Percentiles rank a stretch among this genome's conserved stretches.
Conservation (phyloP, 1,140 invertebrate species). For the Drosophila orena region DNA sequence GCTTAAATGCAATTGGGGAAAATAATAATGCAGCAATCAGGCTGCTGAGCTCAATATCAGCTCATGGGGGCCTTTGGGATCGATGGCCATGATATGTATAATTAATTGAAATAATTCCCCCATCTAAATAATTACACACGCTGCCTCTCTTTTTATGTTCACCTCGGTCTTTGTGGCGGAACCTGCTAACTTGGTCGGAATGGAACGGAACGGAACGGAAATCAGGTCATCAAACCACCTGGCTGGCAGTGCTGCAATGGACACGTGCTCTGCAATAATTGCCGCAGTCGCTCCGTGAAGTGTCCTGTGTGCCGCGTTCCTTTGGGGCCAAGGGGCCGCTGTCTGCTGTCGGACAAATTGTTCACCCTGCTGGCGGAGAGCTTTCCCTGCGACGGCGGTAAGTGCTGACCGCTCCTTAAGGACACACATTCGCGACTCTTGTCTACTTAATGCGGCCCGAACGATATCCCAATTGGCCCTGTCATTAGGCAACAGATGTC, state of each 20-base stretch:
- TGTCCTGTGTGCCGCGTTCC: slow-evolving; percentile 85
- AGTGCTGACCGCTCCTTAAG: slow-evolving; percentile 35
- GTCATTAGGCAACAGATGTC: slow-evolving; percentile 54
- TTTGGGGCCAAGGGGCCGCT: slow-evolving; percentile 83
- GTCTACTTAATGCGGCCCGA: slow-evolving; percentile 36
- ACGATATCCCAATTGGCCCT: slow-evolving; percentile 60
- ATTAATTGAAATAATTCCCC: slow-evolving; percentile 31
- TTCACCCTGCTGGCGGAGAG: slow-evolving; percentile 84
- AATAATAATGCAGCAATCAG: slow-evolving; percentile 33
- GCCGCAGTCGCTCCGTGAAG: slow-evolving; percentile 84
- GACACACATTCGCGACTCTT: slow-evolving; percentile 18
- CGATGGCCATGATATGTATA: slow-evolving; percentile 16
- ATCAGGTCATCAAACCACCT: slow-evolving; percentile 84
- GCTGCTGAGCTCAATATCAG: not conserved
- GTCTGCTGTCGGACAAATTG: slow-evolving; percentile 85
- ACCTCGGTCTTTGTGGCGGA: not conserved
- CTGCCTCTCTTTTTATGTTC: not conserved
- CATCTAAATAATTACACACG: slow-evolving; percentile 29
- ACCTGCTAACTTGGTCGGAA: not conserved
- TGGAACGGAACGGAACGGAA: slow-evolving; percentile 30
- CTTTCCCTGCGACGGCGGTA: slow-evolving; percentile 84
- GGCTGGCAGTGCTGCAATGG: slow-evolving; percentile 85
- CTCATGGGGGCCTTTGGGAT: not conserved
- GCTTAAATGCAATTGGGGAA: slow-evolving; percentile 13
- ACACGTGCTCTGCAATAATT: slow-evolving; percentile 85